phyloP scores from a whole-genome alignment of 2,888 invertebrate species.

The Argyra leucocephala region DNA sequence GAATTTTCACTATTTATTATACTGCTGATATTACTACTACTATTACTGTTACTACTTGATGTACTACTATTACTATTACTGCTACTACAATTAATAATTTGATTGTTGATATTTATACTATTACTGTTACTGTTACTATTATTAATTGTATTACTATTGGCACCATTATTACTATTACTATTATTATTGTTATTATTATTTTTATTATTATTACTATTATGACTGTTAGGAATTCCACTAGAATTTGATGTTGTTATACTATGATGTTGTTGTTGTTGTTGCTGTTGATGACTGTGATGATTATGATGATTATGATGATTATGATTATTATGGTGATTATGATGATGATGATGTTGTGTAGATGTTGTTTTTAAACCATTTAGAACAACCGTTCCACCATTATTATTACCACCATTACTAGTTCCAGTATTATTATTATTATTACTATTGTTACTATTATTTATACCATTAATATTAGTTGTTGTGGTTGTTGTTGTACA shows the following conservation, averaged over 20 bases:
- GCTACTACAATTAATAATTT: constrained; percentile 13
- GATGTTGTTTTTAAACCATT: neutral
- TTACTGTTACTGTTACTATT: constrained; percentile 22
- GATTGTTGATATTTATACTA: constrained; percentile 17
- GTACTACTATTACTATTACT: constrained; percentile 19
- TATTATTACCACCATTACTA: neutral
- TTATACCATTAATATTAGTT: neutral
- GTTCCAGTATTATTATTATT: neutral
- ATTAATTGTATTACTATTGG: constrained; percentile 16
- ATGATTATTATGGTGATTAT: too few relatives aligned
- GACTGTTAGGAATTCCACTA: neutral
- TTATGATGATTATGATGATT: too few relatives aligned
- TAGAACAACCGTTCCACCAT: neutral
- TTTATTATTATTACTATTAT: neutral
- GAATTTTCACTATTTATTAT: constrained; percentile 17
- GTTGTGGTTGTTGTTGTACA: constrained; percentile 4
- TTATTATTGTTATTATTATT: neutral
- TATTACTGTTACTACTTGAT: constrained; percentile 15
- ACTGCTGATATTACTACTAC: constrained; percentile 17
- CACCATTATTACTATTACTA: constrained; percentile 6
- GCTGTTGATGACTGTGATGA: neutral
- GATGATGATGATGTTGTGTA: neutral
- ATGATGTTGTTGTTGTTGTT: neutral
- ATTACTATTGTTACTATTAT: neutral
- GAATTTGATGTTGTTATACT: neutral